phyloP scores from a whole-genome alignment of 2,113 vertebrate genomes.

The Stigmatopora argus region DNA sequence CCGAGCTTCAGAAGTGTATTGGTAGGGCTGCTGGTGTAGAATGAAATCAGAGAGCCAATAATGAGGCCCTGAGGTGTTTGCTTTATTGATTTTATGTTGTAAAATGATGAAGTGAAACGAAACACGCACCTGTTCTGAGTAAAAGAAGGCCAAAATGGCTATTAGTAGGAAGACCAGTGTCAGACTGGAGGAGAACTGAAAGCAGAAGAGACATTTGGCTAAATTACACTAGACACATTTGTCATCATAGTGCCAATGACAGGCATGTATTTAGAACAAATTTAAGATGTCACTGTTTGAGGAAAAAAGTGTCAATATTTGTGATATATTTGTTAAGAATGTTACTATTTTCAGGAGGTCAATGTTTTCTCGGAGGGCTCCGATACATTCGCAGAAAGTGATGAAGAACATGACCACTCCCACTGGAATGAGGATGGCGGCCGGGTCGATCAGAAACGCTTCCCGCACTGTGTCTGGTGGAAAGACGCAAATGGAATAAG shows the following conservation, averaged over 20 bases:
- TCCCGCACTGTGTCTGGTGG: slow-evolving; percentile 70
- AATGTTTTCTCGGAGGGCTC: slow-evolving; percentile 73
- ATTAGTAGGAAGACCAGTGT: slow-evolving; percentile 71
- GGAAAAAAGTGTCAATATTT: slow-evolving; percentile 6
- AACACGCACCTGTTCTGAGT: slow-evolving; percentile 68
- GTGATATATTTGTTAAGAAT: slow-evolving; percentile 33
- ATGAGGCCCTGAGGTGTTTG: slow-evolving; percentile 9
- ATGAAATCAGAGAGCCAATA: slow-evolving; percentile 9
- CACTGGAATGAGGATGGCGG: slow-evolving; percentile 72
- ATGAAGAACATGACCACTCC: slow-evolving; percentile 79
- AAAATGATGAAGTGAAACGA: not conserved
- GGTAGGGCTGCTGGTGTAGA: not conserved
- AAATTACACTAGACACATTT: slow-evolving; percentile 14
- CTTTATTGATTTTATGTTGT: not conserved
- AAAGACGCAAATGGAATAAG: slow-evolving; percentile 10
- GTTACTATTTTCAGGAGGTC: slow-evolving; percentile 71
- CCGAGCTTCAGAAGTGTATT: not conserved
- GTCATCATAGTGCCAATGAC: slow-evolving; percentile 17
- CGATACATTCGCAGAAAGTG: slow-evolving; percentile 75
- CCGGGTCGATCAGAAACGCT: slow-evolving; percentile 73
- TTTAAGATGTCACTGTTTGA: not conserved
- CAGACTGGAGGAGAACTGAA: slow-evolving; percentile 71
- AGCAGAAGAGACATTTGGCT: slow-evolving; percentile 6
- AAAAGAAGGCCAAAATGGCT: slow-evolving; percentile 71
- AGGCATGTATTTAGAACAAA: slow-evolving; percentile 13